Conservation (phyloP, 2,113 vertebrate genomes). For the Cricetomys ansorgei region DNA sequence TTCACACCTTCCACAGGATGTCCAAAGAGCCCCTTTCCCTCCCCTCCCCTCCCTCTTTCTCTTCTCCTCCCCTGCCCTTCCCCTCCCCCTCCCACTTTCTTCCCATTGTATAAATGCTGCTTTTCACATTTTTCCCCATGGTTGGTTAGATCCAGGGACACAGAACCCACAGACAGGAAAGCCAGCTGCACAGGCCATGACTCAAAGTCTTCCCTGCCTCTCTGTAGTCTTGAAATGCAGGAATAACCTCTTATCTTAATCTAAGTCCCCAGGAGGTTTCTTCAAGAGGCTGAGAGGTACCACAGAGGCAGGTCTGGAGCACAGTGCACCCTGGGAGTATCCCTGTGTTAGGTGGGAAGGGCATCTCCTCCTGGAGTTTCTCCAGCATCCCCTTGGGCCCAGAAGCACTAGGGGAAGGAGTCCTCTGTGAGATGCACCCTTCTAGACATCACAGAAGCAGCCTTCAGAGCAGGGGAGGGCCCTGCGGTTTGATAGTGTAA, state of each 20-base stretch:
- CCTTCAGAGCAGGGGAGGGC: neutral
- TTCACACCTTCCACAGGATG: neutral
- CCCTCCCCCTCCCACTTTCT: neutral
- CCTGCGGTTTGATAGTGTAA: rapidly evolving
- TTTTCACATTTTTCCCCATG: neutral
- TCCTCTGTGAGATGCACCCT: neutral
- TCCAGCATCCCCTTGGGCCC: neutral
- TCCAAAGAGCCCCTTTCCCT: neutral
- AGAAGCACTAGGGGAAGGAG: neutral
- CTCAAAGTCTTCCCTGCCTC: neutral
- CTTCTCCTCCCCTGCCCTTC: neutral
- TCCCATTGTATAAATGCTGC: neutral
- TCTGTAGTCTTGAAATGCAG: neutral
- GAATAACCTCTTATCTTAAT: neutral
- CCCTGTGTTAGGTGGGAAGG: neutral
- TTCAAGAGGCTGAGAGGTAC: neutral
- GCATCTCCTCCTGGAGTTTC: neutral
- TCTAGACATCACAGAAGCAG: neutral
- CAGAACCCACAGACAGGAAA: neutral
- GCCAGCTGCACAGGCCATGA: neutral
- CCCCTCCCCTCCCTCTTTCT: no score
- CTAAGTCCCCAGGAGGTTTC: neutral
- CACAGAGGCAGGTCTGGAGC: neutral
- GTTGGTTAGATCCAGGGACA: neutral
- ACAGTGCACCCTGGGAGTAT: neutral